phyloP scores from a whole-genome alignment of 2,113 vertebrate species.

The Rhinoptilus africanus region DNA sequence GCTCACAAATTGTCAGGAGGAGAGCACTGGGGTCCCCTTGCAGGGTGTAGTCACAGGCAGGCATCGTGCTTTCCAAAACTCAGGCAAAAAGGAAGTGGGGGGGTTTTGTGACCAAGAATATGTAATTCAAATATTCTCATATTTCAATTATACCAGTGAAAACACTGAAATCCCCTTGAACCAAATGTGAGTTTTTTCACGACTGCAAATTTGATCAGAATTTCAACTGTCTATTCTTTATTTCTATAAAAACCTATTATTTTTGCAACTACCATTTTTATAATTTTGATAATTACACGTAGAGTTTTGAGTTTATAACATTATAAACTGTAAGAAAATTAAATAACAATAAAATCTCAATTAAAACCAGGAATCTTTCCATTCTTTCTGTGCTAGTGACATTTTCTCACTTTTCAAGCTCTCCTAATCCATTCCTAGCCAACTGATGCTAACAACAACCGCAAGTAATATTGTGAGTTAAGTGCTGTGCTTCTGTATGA shows the following conservation, averaged over 20 bases:
- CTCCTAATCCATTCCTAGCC: background rate
- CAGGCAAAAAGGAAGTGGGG: background rate
- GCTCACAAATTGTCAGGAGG: background rate
- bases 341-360: background rate
- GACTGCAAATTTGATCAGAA: background rate
- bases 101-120: background rate
- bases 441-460: background rate
- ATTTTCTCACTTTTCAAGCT: background rate
- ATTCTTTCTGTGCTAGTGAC: background rate
- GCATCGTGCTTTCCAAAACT: background rate
- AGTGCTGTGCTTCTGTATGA: background rate
- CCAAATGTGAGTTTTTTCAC: background rate
- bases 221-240: background rate
- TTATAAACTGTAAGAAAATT: background rate
- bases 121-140: background rate
- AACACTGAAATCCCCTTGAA: background rate
- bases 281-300: background rate
- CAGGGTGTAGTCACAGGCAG: background rate
- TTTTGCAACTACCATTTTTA: background rate
- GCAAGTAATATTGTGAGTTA: background rate
- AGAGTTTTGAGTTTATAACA: background rate
- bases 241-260: background rate
- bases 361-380: background rate
- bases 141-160: background rate
- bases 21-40: background rate